Conservation (phyloP, 2,888 invertebrate genomes). For the Allacma fusca region DNA sequence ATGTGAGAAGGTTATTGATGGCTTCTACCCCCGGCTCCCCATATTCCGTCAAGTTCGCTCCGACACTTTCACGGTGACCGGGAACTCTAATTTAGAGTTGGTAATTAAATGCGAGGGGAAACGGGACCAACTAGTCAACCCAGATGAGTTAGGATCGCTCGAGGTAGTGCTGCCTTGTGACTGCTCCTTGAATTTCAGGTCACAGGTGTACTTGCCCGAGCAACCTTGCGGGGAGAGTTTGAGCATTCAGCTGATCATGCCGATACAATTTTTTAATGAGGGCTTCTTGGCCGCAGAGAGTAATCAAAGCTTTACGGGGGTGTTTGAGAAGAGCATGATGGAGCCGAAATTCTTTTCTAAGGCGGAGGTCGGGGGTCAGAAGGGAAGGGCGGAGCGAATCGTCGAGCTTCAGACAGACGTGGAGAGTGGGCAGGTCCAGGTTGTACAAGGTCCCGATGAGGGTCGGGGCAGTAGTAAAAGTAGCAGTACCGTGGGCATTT, state of each 20-base stretch:
- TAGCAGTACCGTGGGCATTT: constrained; percentile 31
- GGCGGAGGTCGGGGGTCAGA: background rate
- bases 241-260: constrained; percentile 43
- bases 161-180: constrained; percentile 51
- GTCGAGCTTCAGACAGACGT: constrained; percentile 35
- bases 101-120: constrained; percentile 50
- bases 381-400: background rate
- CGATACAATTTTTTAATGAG: constrained; percentile 50
- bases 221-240: constrained; percentile 43
- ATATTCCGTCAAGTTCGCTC: constrained; percentile 42
- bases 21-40: constrained; percentile 44
- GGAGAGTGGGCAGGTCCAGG: constrained; percentile 30
- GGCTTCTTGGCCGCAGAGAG: constrained; percentile 5
- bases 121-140: constrained; percentile 43
- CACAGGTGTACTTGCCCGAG: constrained; percentile 46
- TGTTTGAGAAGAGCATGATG: constrained; percentile 15
- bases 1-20: constrained; percentile 47
- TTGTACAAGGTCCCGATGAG: constrained; percentile 22
- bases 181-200: constrained; percentile 49
- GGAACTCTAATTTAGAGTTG: constrained; percentile 48
- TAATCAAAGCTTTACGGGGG: constrained; percentile 21
- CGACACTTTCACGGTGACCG: constrained; percentile 51
- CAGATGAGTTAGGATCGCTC: constrained; percentile 49
- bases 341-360: constrained; percentile 20
- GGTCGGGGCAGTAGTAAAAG: background rate